phyloP scores from a whole-genome alignment of 2,888 invertebrate species.

The Melikaiella ostensackeni region DNA sequence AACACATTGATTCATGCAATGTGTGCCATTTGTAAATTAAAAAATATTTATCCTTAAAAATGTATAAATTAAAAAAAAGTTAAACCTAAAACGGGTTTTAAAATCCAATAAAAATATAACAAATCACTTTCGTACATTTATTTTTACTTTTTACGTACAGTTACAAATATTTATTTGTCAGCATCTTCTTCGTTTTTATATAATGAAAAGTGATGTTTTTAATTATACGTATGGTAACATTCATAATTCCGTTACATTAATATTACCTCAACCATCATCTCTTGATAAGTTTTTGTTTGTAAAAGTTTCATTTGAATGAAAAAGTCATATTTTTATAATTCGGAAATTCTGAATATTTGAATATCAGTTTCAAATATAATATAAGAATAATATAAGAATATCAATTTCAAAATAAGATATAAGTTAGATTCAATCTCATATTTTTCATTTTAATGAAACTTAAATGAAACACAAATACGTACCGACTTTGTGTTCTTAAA shows the following conservation, averaged over 20 bases:
- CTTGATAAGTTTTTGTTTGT: not conserved
- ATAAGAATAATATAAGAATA: too few relatives aligned
- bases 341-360: not conserved
- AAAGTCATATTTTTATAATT: not conserved
- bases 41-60: not conserved
- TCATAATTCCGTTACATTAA: conserved; percentile 13
- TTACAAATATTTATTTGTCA: conserved; percentile 33
- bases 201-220: conserved; percentile 23
- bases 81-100: not conserved
- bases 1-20: not conserved
- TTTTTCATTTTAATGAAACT: conserved; percentile 29
- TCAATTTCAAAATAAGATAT: not conserved
- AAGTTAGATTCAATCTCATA: not conserved
- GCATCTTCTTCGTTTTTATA: conserved; percentile 18
- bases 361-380: too few relatives aligned
- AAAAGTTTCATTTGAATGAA: conserved; percentile 18
- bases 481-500: not conserved
- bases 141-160: conserved; percentile 22
- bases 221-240: conserved; percentile 8
- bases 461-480: too few relatives aligned
- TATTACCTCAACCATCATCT: conserved; percentile 3
- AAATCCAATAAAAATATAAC: not conserved
- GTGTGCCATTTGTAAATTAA: not conserved
- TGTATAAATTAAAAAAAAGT: not conserved
- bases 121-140: conserved; percentile 3